A percentile compares a stretch with the other conserved stretches of the same genome.
These are phyloP conservation scores for Sylvia atricapilla DNA, from an alignment of 2,113 vertebrate genomes.

Conservation along the genomic window DNA sequence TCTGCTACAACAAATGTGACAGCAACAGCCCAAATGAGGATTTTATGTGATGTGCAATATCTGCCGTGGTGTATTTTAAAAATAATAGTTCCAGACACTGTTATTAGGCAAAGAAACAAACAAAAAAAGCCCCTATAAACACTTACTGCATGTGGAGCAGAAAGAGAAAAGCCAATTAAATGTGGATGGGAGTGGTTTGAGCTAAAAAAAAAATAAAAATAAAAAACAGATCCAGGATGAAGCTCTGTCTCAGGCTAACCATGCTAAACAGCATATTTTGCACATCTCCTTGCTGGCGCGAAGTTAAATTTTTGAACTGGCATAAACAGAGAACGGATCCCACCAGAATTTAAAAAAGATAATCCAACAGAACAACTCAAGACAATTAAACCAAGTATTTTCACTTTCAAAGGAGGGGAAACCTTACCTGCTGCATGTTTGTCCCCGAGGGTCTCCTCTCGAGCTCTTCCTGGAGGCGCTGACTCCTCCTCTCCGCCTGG, in stretches of 20 bases:
- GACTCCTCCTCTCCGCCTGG: conserved; percentile 77
- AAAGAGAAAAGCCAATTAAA: neutral
- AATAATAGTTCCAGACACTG: neutral
- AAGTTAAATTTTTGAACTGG: conserved; percentile 17
- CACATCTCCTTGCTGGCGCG: neutral
- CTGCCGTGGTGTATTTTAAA: neutral
- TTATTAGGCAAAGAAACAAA: neutral
- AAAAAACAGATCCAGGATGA: neutral
- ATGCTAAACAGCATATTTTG: neutral
- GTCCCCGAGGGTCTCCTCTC: conserved; percentile 71
- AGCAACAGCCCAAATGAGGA: neutral
- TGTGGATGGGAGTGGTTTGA: neutral
- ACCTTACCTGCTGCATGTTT: conserved; percentile 82
- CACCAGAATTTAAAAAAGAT: neutral
- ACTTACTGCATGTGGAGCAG: neutral
- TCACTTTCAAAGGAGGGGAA: rapidly evolving
- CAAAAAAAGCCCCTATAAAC: rapidly evolving
- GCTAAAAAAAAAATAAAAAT: neutral
- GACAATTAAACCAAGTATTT: neutral
- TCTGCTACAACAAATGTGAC: neutral
- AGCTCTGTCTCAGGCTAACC: neutral
- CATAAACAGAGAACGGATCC: conserved; percentile 58
- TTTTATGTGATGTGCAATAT: neutral
- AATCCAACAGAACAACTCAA: neutral
- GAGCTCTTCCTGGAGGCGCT: conserved; percentile 78